Base-by-base conservation (phyloP, 92 coral and sea anemone genomes). In the Montipora capitata region DNA sequence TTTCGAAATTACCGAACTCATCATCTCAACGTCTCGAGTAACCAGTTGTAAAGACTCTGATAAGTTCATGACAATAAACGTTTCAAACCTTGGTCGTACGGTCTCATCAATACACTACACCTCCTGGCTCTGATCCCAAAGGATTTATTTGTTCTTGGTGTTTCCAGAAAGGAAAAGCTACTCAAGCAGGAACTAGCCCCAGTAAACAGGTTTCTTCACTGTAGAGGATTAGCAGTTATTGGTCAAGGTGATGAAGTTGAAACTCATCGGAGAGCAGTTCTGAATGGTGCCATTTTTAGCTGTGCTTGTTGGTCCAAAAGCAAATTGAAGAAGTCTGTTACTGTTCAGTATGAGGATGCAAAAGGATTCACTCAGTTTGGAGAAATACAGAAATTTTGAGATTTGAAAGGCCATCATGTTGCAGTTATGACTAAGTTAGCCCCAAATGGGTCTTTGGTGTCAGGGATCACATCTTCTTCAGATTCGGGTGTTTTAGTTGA, bases 91-190 rank as follows among this genome's bases (percentile, higher is more conserved):
- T n/a, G n/a, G n/a, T n/a, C n/a, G n/a, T n/a, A n/a, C n/a, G n/a
- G n/a, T n/a, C n/a, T n/a, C n/a, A n/a, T n/a, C n/a, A n/a, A n/a
- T n/a, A n/a, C n/a, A n/a, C 77, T 12, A 51, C 35, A 12, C 58
- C 79, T 82, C 15, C 87, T 13, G 68, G 15, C 42, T 42, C 62
- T 43, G 52, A 59, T 42, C 57, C 52, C 43, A 10, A 0, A 7
- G 78, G n/a, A n/a, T n/a, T n/a, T n/a, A 80, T 80, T 44, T 80
- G 85, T 80, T 12, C 74, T 80, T 4, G 76, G 85, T 80, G 85
- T 68, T 65, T 20, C 76, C 63, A 80, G 44, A 43, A 80, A 49
- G 38, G 85, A 65, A 80, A 17, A 4, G 7, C n/a, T 80, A 68
- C 6, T 14, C 74, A 80, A 27, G 63, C 63, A 80, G 67, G 85